Conservation (phyloP, 2,888 invertebrate species). For the Caenorhabditis wallacei region DNA sequence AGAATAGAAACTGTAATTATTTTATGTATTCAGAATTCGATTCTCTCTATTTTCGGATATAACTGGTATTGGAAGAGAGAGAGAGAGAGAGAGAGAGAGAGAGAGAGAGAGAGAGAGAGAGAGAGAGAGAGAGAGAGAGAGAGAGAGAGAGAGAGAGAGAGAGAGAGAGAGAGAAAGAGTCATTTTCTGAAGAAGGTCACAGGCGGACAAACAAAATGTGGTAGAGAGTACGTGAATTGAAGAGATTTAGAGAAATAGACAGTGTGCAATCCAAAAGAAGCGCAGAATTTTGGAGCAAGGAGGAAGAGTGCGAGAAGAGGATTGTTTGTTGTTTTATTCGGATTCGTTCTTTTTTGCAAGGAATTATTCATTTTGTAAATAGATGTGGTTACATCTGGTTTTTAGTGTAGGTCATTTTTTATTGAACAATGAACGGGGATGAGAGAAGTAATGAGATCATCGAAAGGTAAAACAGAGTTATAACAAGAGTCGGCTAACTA, state of each 20-base stretch:
- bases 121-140: conserved; percentile 6
- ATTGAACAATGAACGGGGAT: conserved; percentile 36
- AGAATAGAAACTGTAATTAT: conserved; percentile 47
- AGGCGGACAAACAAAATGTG: conserved; percentile 37
- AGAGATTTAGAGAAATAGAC: conserved; percentile 35
- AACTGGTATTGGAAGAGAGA: conserved; percentile 32
- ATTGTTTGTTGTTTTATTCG: conserved; percentile 37
- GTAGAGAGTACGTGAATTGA: conserved; percentile 4
- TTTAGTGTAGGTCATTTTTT: conserved; percentile 33
- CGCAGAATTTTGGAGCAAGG: conserved; percentile 33
- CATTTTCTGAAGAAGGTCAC: conserved; percentile 40
- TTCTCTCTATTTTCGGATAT: conserved; percentile 21
- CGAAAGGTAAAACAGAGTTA: conserved; percentile 7
- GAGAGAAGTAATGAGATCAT: conserved; percentile 32
- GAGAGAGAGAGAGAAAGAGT: conserved; percentile 5
- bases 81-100: conserved; percentile 4
- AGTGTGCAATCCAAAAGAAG: conserved; percentile 39
- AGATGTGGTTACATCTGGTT: conserved; percentile 22
- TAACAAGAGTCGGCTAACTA: neutral
- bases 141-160: neutral
- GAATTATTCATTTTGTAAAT: conserved; percentile 50
- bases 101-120: conserved; percentile 12
- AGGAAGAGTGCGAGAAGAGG: conserved; percentile 34
- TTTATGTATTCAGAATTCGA: conserved; percentile 8
- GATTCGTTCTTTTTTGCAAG: neutral